Percentiles rank a stretch among this genome's conserved stretches.
Conservation (phyloP, 1,140 invertebrate species). For the Drosophila rufa region DNA sequence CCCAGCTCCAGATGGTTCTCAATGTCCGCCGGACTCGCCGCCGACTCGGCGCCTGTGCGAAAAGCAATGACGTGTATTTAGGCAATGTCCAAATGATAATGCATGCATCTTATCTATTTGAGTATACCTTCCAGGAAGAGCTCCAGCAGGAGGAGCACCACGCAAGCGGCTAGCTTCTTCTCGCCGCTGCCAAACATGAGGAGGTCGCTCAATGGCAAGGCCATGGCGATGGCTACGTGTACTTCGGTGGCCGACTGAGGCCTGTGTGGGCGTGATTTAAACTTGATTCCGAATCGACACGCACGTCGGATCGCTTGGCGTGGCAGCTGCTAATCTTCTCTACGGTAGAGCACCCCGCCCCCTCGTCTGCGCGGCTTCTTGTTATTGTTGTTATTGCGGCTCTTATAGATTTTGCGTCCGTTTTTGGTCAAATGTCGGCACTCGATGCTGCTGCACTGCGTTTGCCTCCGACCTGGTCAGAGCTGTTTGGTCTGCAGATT, state of each 20-base stretch:
- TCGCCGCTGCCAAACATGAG: slow-evolving; percentile 71
- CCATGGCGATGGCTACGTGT: slow-evolving; percentile 58
- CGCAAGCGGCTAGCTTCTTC: slow-evolving; percentile 76
- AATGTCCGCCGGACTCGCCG: slow-evolving; percentile 91
- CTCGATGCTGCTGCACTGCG: neutral
- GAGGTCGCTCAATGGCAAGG: slow-evolving; percentile 74
- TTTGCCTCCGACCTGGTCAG: neutral
- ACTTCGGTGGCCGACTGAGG: slow-evolving; percentile 14
- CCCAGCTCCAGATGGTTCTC: slow-evolving; percentile 97
- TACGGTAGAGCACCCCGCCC: slow-evolving; percentile 34
- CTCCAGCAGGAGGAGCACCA: slow-evolving; percentile 76
- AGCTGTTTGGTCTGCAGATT: neutral
- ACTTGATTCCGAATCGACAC: slow-evolving; percentile 49
- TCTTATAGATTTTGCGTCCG: slow-evolving; percentile 46
- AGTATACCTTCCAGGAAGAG: slow-evolving; percentile 78
- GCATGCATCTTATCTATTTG: slow-evolving; percentile 2
- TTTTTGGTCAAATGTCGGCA: slow-evolving; percentile 46
- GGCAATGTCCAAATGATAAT: slow-evolving; percentile 13
- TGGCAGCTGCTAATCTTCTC: slow-evolving; percentile 68
- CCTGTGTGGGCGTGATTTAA: slow-evolving; percentile 54
- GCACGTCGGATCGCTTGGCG: slow-evolving; percentile 64
- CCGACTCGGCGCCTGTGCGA: slow-evolving; percentile 86
- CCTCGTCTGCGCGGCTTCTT: neutral
- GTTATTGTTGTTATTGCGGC: slow-evolving; percentile 36
- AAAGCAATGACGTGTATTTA: slow-evolving; percentile 44